Evolutionary conservation across 92 coral and sea anemone species (phyloP).

Genomic region (Parazoanthus darwini): DNA sequence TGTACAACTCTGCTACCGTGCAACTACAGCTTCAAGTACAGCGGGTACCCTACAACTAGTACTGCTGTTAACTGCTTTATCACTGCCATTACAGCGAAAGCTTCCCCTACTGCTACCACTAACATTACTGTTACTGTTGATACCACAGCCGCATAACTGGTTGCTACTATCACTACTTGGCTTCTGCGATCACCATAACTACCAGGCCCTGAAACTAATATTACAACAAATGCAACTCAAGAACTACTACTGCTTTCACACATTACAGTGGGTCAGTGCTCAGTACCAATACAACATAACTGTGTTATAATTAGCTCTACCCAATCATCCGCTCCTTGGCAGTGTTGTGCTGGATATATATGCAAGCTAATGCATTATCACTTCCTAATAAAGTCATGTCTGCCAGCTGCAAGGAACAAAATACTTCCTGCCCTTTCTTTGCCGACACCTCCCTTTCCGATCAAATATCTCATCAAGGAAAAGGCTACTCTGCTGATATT

Average conservation of each 20-base stretch:
- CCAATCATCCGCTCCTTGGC: background rate
- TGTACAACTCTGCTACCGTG: background rate
- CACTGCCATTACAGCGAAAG: no score
- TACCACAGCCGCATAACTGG: no score
- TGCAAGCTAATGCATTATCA: background rate
- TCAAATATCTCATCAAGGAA: slow-evolving; percentile 7
- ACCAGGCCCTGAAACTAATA: no score
- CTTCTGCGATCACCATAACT: no score
- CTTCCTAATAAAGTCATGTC: background rate
- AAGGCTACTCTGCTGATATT: slow-evolving; percentile 10
- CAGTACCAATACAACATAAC: no score
- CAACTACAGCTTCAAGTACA: background rate
- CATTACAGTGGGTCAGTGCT: no score
- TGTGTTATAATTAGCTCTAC: background rate
- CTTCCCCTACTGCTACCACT: no score
- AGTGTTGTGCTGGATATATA: background rate
- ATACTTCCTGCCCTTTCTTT: slow-evolving; percentile 23
- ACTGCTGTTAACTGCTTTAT: background rate
- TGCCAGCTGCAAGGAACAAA: background rate
- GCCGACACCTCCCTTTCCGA: slow-evolving; percentile 30
- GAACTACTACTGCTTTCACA: no score
- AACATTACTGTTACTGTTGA: no score
- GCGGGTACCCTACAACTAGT: background rate
- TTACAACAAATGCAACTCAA: no score
- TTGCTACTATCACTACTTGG: no score